Evolutionary conservation across 2,113 vertebrate species (phyloP).

Genomic region (Rhinopomastus cyanomelas): DNA sequence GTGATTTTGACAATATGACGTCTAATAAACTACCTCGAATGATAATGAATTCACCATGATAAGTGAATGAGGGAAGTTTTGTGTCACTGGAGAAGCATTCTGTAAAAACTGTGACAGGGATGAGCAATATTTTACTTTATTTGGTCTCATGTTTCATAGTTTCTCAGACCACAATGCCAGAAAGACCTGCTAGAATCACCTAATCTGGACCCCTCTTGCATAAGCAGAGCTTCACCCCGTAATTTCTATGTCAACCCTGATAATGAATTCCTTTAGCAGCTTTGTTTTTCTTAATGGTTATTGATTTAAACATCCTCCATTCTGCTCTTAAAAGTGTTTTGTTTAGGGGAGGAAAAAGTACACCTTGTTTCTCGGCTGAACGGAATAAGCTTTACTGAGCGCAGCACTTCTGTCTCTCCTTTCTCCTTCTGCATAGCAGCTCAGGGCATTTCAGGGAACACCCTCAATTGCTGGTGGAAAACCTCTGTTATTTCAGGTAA

Average conservation of each 20-base stretch:
- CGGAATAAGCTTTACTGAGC: conserved; percentile 14
- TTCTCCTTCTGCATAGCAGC: neutral
- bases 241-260: conserved; percentile 21
- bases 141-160: neutral
- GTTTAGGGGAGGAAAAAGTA: conserved; percentile 31
- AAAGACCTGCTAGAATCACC: neutral
- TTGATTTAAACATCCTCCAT: conserved; percentile 50
- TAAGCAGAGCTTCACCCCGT: conserved; percentile 37
- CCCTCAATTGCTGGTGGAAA: neutral
- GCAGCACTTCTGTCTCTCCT: neutral
- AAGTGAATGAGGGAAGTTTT: neutral
- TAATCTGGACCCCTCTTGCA: neutral
- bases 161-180: neutral
- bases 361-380: conserved; percentile 40
- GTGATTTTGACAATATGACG: neutral
- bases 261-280: conserved; percentile 28
- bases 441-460: neutral
- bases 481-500: conserved; percentile 6
- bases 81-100: neutral
- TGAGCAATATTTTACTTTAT: conserved; percentile 5
- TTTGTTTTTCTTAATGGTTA: conserved; percentile 48
- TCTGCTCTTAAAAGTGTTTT: conserved; percentile 39
- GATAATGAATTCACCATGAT: neutral
- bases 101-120: neutral
- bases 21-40: neutral